Evolutionary conservation across 2,113 vertebrate species (phyloP).

Genomic region (Oncorhynchus kisutch): DNA sequence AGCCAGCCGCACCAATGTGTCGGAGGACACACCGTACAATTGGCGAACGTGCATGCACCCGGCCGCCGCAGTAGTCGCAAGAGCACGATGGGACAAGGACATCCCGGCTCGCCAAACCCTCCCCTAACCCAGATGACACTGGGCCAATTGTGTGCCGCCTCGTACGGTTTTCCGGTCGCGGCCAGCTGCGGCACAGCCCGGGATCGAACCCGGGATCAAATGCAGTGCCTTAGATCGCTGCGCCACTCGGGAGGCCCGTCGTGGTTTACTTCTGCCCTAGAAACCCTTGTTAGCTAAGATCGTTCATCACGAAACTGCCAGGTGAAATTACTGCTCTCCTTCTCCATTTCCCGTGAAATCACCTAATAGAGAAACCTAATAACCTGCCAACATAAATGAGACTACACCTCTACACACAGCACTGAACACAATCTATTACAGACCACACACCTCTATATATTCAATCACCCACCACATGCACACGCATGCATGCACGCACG

Average conservation of each 20-base stretch:
- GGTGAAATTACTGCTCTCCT: neutral
- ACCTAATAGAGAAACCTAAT: neutral
- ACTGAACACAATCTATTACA: neutral
- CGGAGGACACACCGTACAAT: no score
- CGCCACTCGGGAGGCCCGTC: neutral
- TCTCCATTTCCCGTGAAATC: neutral
- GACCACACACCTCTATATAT: neutral
- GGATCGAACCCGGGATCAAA: no score
- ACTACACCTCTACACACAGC: neutral
- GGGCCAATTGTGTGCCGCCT: no score
- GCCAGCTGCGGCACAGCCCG: no score
- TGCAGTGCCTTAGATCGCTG: no score
- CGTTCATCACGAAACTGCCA: neutral
- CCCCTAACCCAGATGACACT: no score
- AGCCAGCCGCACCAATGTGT: no score
- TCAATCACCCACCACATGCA: neutral
- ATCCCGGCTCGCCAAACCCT: no score
- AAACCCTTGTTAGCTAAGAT: neutral
- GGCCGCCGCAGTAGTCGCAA: no score
- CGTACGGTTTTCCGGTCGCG: no score
- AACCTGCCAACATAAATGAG: neutral
- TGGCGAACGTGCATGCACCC: no score
- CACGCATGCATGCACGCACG: neutral
- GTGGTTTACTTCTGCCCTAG: neutral
- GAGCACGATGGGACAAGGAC: no score